Evolutionary conservation across 2,888 invertebrate species (phyloP).

Genomic region (Metopia argyrocephala): DNA sequence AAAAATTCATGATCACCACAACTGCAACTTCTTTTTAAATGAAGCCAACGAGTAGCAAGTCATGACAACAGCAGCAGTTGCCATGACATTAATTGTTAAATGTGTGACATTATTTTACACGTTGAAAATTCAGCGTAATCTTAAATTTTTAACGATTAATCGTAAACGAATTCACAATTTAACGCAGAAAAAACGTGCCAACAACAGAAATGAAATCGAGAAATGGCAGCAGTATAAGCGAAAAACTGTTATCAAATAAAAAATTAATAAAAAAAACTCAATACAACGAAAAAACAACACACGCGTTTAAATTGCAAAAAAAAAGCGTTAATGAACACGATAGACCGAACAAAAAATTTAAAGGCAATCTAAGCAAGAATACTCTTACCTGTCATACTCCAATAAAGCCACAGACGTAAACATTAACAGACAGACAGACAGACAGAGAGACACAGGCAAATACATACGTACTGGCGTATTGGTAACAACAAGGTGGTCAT

Average conservation of each 20-base stretch:
- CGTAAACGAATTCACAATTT: conserved; percentile 64
- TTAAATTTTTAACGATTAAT: conserved; percentile 63
- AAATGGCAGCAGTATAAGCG: not conserved
- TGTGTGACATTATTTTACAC: conserved; percentile 65
- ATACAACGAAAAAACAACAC: conserved; percentile 48
- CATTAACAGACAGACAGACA: conserved; percentile 1
- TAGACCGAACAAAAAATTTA: conserved; percentile 24
- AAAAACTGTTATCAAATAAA: conserved; percentile 33
- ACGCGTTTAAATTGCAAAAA: conserved; percentile 73
- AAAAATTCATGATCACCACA: conserved; percentile 36
- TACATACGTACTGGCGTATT: conserved; percentile 6
- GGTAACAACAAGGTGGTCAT: conserved; percentile 61
- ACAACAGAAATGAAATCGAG: conserved; percentile 47
- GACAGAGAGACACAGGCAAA: conserved; percentile 1
- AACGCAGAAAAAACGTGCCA: conserved; percentile 60
- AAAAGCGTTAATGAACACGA: conserved; percentile 76
- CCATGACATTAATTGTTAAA: conserved; percentile 63
- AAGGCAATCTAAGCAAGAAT: conserved; percentile 30
- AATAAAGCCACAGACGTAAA: too few relatives aligned
- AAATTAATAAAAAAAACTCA: not conserved
- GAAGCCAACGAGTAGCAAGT: conserved; percentile 5
- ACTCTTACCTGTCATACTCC: too few relatives aligned
- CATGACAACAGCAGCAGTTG: not conserved
- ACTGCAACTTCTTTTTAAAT: conserved; percentile 14
- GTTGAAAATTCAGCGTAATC: conserved; percentile 67